A percentile compares a stretch with the other conserved stretches of the same genome.
These are phyloP conservation scores for Drosophila conformis DNA, from an alignment of 2,888 invertebrate species.

Conservation along the genomic window DNA sequence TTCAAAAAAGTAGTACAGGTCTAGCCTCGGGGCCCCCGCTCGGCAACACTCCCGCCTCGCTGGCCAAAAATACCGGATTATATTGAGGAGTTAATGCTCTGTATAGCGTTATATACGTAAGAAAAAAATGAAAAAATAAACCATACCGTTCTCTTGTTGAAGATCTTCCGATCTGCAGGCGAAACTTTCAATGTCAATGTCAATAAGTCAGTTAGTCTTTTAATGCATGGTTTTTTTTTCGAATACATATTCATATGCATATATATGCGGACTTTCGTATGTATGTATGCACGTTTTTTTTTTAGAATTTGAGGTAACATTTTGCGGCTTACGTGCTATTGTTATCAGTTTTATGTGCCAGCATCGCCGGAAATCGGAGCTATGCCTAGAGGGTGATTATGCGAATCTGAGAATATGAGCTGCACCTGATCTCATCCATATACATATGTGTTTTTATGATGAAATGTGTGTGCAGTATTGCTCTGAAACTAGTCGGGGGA, in stretches of 20 bases:
- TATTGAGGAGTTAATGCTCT: constrained; percentile 54
- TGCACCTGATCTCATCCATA: constrained; percentile 19
- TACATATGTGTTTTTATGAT: constrained; percentile 47
- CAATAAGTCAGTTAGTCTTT: constrained; percentile 56
- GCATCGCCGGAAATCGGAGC: constrained; percentile 66
- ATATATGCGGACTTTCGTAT: constrained; percentile 30
- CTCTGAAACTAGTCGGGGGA: constrained; percentile 33
- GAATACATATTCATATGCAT: neutral
- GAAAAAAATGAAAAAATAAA: neutral
- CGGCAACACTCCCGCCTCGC: constrained; percentile 37
- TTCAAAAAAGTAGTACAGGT: constrained; percentile 81
- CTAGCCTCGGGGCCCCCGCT: constrained; percentile 50
- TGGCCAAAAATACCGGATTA: constrained; percentile 66
- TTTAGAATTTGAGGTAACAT: constrained; percentile 43
- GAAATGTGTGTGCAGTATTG: constrained; percentile 54
- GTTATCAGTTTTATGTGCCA: constrained; percentile 42
- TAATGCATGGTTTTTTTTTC: constrained; percentile 3
- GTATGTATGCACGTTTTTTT: neutral
- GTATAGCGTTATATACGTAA: constrained; percentile 1
- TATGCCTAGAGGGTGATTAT: constrained; percentile 45
- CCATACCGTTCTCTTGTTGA: constrained; percentile 43
- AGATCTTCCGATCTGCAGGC: constrained; percentile 50
- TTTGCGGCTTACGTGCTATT: constrained; percentile 60
- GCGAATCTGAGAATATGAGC: constrained; percentile 55
- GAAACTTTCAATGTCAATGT: constrained; percentile 80